phyloP scores from a whole-genome alignment of 2,797 vertebrate species.

The Peromyscus attwateri region DNA sequence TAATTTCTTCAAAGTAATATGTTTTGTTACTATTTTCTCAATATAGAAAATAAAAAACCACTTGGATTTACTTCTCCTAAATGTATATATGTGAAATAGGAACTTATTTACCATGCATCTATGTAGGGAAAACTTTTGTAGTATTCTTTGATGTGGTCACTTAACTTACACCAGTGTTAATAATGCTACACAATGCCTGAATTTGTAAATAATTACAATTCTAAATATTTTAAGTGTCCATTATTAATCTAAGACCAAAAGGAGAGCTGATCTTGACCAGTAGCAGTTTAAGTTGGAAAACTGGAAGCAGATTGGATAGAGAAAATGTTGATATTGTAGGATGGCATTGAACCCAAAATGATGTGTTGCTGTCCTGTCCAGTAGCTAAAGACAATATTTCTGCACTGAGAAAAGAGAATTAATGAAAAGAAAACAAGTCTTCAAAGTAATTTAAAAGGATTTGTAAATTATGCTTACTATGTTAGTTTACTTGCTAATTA shows the following conservation, averaged over 20 bases:
- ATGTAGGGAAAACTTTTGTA: not conserved
- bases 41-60: not conserved
- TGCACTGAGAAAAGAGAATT: not conserved
- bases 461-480: not conserved
- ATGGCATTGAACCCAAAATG: not conserved
- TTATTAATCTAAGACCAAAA: not conserved
- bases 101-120: slow-evolving; percentile 25
- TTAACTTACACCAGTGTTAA: not conserved
- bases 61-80: not conserved
- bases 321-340: not conserved
- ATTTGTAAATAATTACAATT: not conserved
- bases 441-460: not conserved
- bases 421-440: not conserved
- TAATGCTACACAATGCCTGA: not conserved
- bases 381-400: not conserved
- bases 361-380: not conserved
- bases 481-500: not conserved
- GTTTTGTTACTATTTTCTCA: not conserved
- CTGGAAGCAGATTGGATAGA: not conserved
- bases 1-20: not conserved
- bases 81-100: not conserved
- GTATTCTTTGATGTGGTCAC: not conserved
- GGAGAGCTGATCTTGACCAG: not conserved
- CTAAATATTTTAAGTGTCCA: not conserved
- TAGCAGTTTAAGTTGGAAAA: not conserved